These are phyloP conservation scores for Zaprionus kolodkinae DNA, from an alignment of 1,140 invertebrate genomes.

Conservation along the genomic window DNA sequence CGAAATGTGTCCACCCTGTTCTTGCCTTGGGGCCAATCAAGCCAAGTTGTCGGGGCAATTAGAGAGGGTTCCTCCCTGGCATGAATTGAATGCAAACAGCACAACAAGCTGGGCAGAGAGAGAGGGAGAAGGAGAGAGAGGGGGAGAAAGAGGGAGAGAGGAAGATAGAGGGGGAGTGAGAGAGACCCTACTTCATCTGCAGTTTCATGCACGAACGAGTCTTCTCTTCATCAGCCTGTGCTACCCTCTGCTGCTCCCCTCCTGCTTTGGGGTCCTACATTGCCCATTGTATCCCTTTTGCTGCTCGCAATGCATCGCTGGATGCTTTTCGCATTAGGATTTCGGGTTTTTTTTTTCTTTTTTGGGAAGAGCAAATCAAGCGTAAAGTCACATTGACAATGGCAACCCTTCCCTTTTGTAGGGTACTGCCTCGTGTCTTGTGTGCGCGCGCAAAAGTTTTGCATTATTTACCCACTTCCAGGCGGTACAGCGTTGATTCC, in stretches of 20 bases:
- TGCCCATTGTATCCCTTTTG: slow-evolving; percentile 35
- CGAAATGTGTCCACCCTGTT: neutral
- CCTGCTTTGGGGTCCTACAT: neutral
- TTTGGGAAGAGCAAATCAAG: slow-evolving; percentile 62
- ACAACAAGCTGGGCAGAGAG: neutral
- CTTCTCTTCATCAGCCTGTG: slow-evolving; percentile 13
- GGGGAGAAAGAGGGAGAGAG: no score
- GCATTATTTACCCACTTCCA: slow-evolving; percentile 48
- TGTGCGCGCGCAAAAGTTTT: slow-evolving; percentile 28
- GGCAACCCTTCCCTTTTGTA: neutral
- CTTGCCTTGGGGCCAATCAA: slow-evolving; percentile 35
- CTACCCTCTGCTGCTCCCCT: neutral
- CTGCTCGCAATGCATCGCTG: slow-evolving; percentile 67
- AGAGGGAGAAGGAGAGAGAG: neutral
- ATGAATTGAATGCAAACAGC: slow-evolving; percentile 67
- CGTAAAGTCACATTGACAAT: slow-evolving; percentile 66
- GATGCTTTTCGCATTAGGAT: slow-evolving; percentile 36
- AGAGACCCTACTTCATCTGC: slow-evolving; percentile 47
- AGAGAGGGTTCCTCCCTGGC: slow-evolving; percentile 36
- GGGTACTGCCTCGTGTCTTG: neutral
- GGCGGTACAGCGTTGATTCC: neutral
- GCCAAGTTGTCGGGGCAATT: slow-evolving; percentile 34
- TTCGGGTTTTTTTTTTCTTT: neutral
- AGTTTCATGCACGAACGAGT: slow-evolving; percentile 72
- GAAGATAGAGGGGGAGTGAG: neutral